phyloP scores from a whole-genome alignment of 2,888 invertebrate species.

The Torymus auratus region DNA sequence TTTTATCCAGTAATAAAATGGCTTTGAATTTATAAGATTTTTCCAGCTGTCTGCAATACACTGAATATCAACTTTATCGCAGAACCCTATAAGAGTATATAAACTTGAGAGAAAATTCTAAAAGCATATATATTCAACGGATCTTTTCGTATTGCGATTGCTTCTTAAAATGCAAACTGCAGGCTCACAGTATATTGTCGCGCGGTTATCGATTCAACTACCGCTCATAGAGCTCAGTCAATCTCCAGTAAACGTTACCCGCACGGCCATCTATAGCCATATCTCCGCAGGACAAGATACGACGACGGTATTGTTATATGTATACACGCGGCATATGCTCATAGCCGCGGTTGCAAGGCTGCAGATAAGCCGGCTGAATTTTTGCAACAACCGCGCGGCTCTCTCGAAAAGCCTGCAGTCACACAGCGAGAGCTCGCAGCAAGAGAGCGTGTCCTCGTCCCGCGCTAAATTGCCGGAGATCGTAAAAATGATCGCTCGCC shows the following conservation, averaged over 20 bases:
- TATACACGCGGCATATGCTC: no score
- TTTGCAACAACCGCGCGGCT: no score
- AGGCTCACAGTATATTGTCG: not conserved
- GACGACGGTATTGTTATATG: not conserved
- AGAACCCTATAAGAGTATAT: no score
- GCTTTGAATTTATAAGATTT: no score
- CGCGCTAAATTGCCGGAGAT: constrained; percentile 14
- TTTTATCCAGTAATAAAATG: no score
- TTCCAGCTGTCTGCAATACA: no score
- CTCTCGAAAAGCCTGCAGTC: not conserved
- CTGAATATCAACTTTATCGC: no score
- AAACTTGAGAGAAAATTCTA: no score
- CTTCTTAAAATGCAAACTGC: not conserved
- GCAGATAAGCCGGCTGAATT: not conserved
- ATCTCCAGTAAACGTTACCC: not conserved
- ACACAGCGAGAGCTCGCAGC: not conserved
- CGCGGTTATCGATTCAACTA: not conserved
- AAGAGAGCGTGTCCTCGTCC: not conserved
- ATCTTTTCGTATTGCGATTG: no score
- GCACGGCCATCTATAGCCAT: not conserved
- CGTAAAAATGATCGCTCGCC: constrained; percentile 20
- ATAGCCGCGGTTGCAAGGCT: no score
- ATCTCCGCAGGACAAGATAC: constrained; percentile 25
- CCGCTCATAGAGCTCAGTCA: not conserved
- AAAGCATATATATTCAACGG: no score